A percentile compares a stretch with the other conserved stretches of the same genome.
These are phyloP conservation scores for Charina bottae DNA, from an alignment of 2,113 vertebrate genomes.

Conservation along the genomic window DNA sequence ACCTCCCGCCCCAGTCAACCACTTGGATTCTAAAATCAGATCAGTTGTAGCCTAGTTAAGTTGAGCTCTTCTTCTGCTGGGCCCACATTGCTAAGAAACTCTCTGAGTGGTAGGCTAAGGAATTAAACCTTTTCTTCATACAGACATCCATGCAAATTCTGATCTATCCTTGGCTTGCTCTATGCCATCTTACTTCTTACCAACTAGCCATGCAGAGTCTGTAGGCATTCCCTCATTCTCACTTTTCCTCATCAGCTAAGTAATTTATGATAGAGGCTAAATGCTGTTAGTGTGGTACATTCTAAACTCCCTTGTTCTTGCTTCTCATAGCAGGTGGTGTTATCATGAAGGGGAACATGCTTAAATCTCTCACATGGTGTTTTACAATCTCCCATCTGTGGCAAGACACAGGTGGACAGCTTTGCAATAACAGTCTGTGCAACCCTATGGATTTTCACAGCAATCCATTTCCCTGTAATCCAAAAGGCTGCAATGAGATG, in stretches of 20 bases:
- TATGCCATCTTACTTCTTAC: background rate
- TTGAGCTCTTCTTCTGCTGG: background rate
- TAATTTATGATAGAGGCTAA: background rate
- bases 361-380: slow-evolving; percentile 13
- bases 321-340: slow-evolving; percentile 36
- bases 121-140: background rate
- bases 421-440: slow-evolving; percentile 41
- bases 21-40: background rate
- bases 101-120: background rate
- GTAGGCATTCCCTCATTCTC: background rate
- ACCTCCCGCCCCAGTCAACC: too few relatives aligned
- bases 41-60: background rate
- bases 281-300: background rate
- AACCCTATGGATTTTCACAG: slow-evolving; percentile 46
- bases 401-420: slow-evolving; percentile 40
- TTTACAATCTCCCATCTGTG: slow-evolving; percentile 41
- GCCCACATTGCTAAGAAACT: background rate
- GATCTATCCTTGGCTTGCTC: background rate
- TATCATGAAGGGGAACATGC: background rate
- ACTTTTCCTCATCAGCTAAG: background rate
- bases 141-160: too few relatives aligned
- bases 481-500: slow-evolving; percentile 29
- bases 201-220: background rate
- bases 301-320: slow-evolving; percentile 8
- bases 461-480: slow-evolving; percentile 23